phyloP scores from a whole-genome alignment of 2,113 vertebrate genomes.

The Rafetus swinhoei region DNA sequence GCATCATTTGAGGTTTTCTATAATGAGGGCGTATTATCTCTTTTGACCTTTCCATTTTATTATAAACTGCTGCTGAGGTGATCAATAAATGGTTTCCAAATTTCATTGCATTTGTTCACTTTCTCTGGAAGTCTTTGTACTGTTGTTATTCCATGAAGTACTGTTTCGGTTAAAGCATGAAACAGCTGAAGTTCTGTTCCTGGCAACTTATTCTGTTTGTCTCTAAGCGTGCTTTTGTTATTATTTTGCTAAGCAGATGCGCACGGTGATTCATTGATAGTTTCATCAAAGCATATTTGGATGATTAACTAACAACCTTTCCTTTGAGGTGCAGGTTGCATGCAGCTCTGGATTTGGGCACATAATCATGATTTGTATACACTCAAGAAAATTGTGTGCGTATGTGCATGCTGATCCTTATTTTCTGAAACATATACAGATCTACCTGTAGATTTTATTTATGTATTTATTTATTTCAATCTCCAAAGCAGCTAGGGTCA shows the following conservation, averaged over 20 bases:
- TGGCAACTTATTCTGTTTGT: background rate
- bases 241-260: background rate
- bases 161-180: background rate
- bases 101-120: slow-evolving; percentile 23
- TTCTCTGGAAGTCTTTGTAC: slow-evolving; percentile 1
- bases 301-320: background rate
- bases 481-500: background rate
- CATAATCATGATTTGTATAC: background rate
- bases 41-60: slow-evolving; percentile 10
- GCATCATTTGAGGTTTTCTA: slow-evolving; percentile 6
- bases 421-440: background rate
- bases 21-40: slow-evolving; percentile 1
- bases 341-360: background rate
- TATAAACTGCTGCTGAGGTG: slow-evolving; percentile 11
- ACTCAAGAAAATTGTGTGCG: background rate
- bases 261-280: background rate
- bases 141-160: background rate
- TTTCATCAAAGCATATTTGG: background rate
- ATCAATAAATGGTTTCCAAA: slow-evolving; percentile 17
- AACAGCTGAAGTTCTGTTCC: background rate
- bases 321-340: background rate
- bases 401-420: background rate
- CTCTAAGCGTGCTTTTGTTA: background rate
- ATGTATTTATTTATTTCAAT: slow-evolving; percentile 6
- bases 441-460: background rate